A percentile compares a stretch with the other conserved stretches of the same genome.
phyloP scores from a whole-genome alignment of 2,797 vertebrate genomes.

The Petrocephalus sullivani region DNA sequence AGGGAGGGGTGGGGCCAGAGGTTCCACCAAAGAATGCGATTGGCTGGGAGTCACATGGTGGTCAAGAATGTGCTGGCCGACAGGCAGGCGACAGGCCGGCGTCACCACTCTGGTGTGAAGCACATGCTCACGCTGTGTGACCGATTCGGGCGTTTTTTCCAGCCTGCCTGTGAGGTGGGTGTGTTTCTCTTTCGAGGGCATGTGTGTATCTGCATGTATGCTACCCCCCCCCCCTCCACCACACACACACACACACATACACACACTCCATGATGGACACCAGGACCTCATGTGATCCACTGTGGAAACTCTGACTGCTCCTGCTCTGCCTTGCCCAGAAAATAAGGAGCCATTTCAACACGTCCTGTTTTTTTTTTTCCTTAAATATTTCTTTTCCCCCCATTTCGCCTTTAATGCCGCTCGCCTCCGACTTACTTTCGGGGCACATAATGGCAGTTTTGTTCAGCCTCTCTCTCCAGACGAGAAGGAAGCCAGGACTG shows the following conservation, averaged over 20 bases:
- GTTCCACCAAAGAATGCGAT: not conserved
- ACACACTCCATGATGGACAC: constrained; percentile 36
- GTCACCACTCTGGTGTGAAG: not conserved
- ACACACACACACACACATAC: too few relatives aligned
- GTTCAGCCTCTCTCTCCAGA: constrained; percentile 33
- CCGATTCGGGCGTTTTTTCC: not conserved
- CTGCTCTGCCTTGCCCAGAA: constrained; percentile 5
- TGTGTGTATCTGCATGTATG: not conserved
- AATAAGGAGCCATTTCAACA: constrained; percentile 20
- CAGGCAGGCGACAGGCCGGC: not conserved
- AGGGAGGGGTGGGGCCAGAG: not conserved
- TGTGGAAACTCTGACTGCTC: constrained; percentile 20
- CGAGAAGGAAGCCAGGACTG: constrained; percentile 23
- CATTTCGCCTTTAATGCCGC: constrained; percentile 24
- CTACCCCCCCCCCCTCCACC: not conserved
- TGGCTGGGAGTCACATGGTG: not conserved
- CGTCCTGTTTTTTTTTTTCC: constrained; percentile 15
- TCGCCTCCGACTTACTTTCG: constrained; percentile 23
- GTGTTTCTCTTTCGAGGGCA: not conserved
- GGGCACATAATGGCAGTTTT: constrained; percentile 35
- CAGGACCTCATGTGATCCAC: constrained; percentile 48
- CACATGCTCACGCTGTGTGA: not conserved
- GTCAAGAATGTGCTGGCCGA: not conserved
- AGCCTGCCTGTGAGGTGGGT: not conserved
- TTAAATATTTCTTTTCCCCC: constrained; percentile 21